Evolutionary conservation across 2,888 invertebrate species (phyloP), one percentile per base, ranked within the genome.

Genomic region (Drosophila kuntzei): DNA sequence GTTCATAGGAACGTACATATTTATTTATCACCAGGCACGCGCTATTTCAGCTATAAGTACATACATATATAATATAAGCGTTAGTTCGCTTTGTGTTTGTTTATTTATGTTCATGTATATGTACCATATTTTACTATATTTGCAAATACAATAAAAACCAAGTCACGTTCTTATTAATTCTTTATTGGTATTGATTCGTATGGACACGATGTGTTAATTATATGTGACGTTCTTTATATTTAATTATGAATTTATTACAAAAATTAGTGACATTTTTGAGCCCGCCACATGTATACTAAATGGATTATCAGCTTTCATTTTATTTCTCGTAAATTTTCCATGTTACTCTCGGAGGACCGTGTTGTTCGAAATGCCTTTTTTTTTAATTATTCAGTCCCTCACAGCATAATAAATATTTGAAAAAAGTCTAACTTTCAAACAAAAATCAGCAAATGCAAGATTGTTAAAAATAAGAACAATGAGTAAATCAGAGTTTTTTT

Each of bases 91-190:
- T 58, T 61, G 57, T 65, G 32, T 58, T 58, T 54, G 63, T 73
- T 54, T 60, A 41, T 57, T 57, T 63, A 63, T 57, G 22, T 54
- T 22, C 39, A 44, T 44, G 20, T 11, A 14, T 27, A 14, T 25
- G n/a, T 22, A 27, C 29, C 29, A 25, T 51, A 61, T 51, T 47
- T 68, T 14, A 16, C 9, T 77, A 71, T 79, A 73, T 80, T 82
- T 80, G 71, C 55, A 36, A 34, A 58, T 64, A 39, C 60, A 78
- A 80, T 84, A 71, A 79, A 78, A 78, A 68, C 60, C 71, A 81
- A 87, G 86, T 85, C 84, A 85, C 87, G 84, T 85, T 85, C 86
- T 71, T 68, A 79, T 76, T 85, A 78, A 70, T 65, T 57, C 47
- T 70, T 43, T 20, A 66, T 67, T 71, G 66, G 79, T 68, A 41